Evolutionary conservation across 2,888 invertebrate genomes (phyloP).

Genomic region (Actias luna): DNA sequence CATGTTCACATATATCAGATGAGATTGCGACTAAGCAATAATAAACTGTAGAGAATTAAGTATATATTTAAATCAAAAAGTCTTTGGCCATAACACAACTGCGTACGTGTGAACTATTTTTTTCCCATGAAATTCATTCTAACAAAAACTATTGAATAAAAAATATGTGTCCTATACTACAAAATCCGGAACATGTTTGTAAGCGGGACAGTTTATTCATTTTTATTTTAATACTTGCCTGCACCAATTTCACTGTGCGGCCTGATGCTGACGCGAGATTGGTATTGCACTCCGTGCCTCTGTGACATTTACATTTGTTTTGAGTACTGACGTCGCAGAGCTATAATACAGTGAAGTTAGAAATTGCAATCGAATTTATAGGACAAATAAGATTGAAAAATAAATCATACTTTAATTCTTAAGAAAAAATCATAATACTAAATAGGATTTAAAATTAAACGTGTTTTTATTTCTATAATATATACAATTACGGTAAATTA

Average conservation of each 20-base stretch:
- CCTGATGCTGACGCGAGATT: conserved; percentile 43
- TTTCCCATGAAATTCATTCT: neutral
- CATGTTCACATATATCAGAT: too few relatives aligned
- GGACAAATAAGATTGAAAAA: too few relatives aligned
- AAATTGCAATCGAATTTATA: neutral
- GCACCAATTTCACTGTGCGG: conserved; percentile 42
- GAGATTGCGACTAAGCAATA: too few relatives aligned
- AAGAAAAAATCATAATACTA: too few relatives aligned
- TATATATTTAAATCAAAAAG: too few relatives aligned
- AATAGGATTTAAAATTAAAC: too few relatives aligned
- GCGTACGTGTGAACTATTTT: too few relatives aligned
- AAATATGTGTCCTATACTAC: conserved; percentile 1
- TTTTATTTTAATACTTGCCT: conserved; percentile 52
- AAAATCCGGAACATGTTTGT: conserved; percentile 32
- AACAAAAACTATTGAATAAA: neutral
- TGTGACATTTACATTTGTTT: conserved; percentile 37
- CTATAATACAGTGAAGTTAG: neutral
- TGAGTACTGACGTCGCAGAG: conserved; percentile 20
- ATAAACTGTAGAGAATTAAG: too few relatives aligned
- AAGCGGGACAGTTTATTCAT: conserved; percentile 32
- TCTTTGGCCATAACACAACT: too few relatives aligned
- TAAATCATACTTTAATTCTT: too few relatives aligned
- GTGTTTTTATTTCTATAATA: too few relatives aligned
- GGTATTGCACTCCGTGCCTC: conserved; percentile 45
- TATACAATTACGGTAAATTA: too few relatives aligned